Evolutionary conservation across 2,113 vertebrate genomes (phyloP).

Genomic region (Solea senegalensis): DNA sequence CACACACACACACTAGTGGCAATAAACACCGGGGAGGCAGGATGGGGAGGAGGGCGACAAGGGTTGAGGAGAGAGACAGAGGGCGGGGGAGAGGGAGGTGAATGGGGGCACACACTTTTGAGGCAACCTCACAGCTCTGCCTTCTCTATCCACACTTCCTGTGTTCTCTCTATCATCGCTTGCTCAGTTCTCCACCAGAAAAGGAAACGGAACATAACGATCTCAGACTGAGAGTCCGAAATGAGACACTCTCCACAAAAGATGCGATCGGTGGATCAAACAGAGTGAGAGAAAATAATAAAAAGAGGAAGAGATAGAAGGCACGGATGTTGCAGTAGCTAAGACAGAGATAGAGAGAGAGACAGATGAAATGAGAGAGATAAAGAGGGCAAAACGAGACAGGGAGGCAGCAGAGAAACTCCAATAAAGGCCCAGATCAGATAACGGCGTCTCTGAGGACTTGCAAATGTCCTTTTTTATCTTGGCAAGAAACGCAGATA

Average conservation of each 20-base stretch:
- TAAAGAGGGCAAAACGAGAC: conserved; percentile 59
- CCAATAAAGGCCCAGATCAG: conserved; percentile 75
- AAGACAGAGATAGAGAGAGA: conserved; percentile 50
- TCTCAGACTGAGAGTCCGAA: conserved; percentile 1
- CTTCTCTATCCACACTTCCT: conserved; percentile 58
- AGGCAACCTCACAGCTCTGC: conserved; percentile 38
- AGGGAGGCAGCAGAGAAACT: conserved; percentile 64
- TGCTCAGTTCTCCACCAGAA: conserved; percentile 15
- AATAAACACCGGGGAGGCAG: conserved; percentile 57
- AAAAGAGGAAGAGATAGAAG: conserved; percentile 52
- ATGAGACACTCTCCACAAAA: conserved; percentile 8
- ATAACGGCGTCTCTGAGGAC: conserved; percentile 71
- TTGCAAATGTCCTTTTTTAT: conserved; percentile 73
- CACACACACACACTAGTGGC: conserved; percentile 45
- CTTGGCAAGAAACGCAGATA: conserved; percentile 65
- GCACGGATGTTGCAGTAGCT: conserved; percentile 27
- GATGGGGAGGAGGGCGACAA: conserved; percentile 33
- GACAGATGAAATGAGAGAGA: conserved; percentile 64
- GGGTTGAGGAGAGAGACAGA: conserved; percentile 38
- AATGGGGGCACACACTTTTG: conserved; percentile 61
- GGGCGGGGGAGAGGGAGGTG: conserved; percentile 43
- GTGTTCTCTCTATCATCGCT: conserved; percentile 29
- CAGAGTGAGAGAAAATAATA: conserved; percentile 44
- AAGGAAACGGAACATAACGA: conserved; percentile 20
- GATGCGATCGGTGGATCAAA: conserved; percentile 18